Base-by-base conservation (phyloP, 2,888 invertebrate species). In the Crocallis elinguaria region DNA sequence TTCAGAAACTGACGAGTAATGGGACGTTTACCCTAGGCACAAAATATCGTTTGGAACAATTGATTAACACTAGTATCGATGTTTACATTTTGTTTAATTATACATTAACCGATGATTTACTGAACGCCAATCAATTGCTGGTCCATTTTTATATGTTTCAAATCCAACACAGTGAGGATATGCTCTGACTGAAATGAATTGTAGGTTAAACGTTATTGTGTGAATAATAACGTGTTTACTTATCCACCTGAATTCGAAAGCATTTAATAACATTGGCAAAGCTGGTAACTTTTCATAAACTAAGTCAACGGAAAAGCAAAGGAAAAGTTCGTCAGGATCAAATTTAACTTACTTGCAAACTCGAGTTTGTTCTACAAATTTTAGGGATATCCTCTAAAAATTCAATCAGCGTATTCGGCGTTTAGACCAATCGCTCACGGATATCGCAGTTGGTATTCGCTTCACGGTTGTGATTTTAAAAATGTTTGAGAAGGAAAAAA, bases 401-500 rank as follows among this genome's bases (percentile, higher is more conserved):
- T 54, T 49, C 48, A 54, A 49, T 54, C 43, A 49, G 33, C 37
- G 42, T 38, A 27, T 27, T 39, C 33, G 32, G 19, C 53, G 25
- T 33, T 53, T 53, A 43, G 43, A 35, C 12, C 41, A 23, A 14
- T 16, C 25, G 49, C 25, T 21, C 36, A 3, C 38, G 51, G 23
- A 25, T 42, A 37, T 36, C 35, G 29, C 14, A 39, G 19, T 36
- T 23, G 13, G 39, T 64, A 70, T 68, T 69, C 67, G 37, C 49
- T 43, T 49, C 66, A 60, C 64, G 54, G 53, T 25, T 46, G 61
- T 54, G 64, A 67, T 64, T 53, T 58, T 56, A 64, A 66, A 73
- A 71, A 64, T 66, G 64, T 69, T 74, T 77, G 73, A 68, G 73
- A 68, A 62, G 51, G 52, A 49, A 62, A 71, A 77, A 77, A 76